Evolutionary conservation across 2,797 vertebrate genomes (phyloP), one percentile per base, ranked within the genome.

Genomic region (Setipinna tenuifilis): DNA sequence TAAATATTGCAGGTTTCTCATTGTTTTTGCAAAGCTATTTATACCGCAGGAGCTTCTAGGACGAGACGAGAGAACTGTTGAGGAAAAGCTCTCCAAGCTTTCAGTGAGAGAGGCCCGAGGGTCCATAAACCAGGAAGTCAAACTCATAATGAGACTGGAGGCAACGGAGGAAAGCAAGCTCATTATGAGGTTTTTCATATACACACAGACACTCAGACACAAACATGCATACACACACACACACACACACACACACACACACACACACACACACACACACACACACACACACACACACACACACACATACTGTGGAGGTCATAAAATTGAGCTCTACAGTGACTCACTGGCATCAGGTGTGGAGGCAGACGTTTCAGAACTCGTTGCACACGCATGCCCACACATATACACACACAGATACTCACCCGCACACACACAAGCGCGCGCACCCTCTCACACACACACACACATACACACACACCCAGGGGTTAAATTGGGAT

Each of bases 191-290:
- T n/a, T n/a, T n/a, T n/a, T n/a, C n/a, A n/a, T n/a, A 82, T 23
- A 58, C 12, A 59, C 25, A 82, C 28, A 83, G 17, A 83, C 41
- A 65, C 57, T 46, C 35, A 23, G 48, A 82, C 44, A 81, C n/a
- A n/a, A 11, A 82, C 46, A 50, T 25, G 25, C 80, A 82, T 48
- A 57, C 81, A 57, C 81, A 82, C 81, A n/a, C 59, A 61, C 19
- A 61, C 59, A 23, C n/a, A 59, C 28, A 83, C 31, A 83, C 28
- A 44, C 82, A 83, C 58, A 59, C 28, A 83, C 81, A 82, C 82
- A 61, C 82, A 83, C 57, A 78, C 68, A 84, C 25, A 78, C 23
- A 84, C 21, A 84, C 50, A 85, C 21, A 46, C 75, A 81, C 16
- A 85, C 54, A 62, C 21, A 62, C n/a, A n/a, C n/a, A n/a, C n/a